Percentiles rank a stretch among this genome's conserved stretches.
Evolutionary conservation across 2,113 vertebrate species (phyloP).

Genomic region (Pantherophis guttatus): DNA sequence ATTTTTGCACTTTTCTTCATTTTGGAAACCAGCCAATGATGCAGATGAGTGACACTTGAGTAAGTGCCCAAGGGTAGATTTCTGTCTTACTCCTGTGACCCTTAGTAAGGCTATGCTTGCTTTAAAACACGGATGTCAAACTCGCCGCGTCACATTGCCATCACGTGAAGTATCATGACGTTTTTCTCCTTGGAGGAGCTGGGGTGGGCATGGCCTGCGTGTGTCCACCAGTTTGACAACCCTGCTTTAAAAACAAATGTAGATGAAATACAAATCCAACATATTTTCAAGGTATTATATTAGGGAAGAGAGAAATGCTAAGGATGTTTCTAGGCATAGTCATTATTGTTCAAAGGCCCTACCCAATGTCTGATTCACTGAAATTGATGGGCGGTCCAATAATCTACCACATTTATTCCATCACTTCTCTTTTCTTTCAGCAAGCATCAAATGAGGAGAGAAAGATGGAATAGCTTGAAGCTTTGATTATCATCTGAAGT

Average conservation of each 20-base stretch:
- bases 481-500: not conserved
- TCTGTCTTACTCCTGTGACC: not conserved
- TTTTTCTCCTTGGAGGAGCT: too few relatives aligned
- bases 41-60: not conserved
- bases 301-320: not conserved
- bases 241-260: not conserved
- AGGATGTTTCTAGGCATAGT: not conserved
- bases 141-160: too few relatives aligned
- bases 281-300: not conserved
- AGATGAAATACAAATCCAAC: not conserved
- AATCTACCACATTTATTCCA: not conserved
- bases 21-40: not conserved
- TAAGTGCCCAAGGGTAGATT: not conserved
- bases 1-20: not conserved
- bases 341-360: not conserved
- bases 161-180: too few relatives aligned
- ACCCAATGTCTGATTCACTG: not conserved
- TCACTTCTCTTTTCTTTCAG: not conserved
- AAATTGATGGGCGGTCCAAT: not conserved
- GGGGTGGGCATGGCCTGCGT: too few relatives aligned
- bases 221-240: too few relatives aligned
- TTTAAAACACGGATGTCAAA: not conserved
- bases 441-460: not conserved
- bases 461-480: not conserved
- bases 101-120: not conserved